Evolutionary conservation across 2,888 invertebrate species (phyloP).

Genomic region (Aelia acuminata): DNA sequence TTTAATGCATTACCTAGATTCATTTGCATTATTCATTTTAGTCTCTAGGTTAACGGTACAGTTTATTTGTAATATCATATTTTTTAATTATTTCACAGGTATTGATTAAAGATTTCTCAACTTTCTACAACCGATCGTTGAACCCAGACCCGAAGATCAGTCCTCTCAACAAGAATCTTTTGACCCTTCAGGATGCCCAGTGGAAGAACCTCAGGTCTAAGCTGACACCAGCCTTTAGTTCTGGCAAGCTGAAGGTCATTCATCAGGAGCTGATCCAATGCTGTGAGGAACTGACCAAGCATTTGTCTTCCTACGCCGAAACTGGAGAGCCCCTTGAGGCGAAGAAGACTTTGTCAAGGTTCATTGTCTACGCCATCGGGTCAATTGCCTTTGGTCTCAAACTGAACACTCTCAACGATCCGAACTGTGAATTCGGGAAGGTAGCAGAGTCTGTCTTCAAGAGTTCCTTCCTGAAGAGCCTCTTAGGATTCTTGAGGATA

Average conservation of each 20-base stretch:
- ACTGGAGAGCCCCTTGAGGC: slow-evolving; percentile 61
- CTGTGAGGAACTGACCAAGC: slow-evolving; percentile 66
- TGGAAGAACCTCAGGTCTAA: slow-evolving; percentile 73
- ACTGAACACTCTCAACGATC: slow-evolving; percentile 69
- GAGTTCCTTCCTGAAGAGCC: slow-evolving; percentile 8
- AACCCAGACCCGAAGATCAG: slow-evolving; percentile 68
- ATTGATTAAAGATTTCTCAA: slow-evolving; percentile 71
- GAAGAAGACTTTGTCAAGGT: slow-evolving; percentile 68
- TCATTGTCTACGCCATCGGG: slow-evolving; percentile 71
- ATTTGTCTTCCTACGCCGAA: slow-evolving; percentile 49
- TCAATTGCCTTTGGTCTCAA: slow-evolving; percentile 71
- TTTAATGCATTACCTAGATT: no score
- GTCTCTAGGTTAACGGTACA: no score
- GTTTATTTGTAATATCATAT: no score
- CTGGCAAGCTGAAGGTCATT: slow-evolving; percentile 74
- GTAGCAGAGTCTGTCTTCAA: slow-evolving; percentile 68
- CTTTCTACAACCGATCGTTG: slow-evolving; percentile 71
- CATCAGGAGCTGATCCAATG: slow-evolving; percentile 70
- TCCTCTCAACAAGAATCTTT: slow-evolving; percentile 69
- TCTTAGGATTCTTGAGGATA: neutral
- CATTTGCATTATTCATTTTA: no score
- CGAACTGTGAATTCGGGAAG: slow-evolving; percentile 69
- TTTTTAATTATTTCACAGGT: slow-evolving; percentile 66
- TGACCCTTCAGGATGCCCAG: slow-evolving; percentile 71
- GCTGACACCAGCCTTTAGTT: slow-evolving; percentile 73